These are phyloP conservation scores for Crossoptilon crossoptilon DNA, from an alignment of 2,797 vertebrate genomes.

Conservation along the genomic window DNA sequence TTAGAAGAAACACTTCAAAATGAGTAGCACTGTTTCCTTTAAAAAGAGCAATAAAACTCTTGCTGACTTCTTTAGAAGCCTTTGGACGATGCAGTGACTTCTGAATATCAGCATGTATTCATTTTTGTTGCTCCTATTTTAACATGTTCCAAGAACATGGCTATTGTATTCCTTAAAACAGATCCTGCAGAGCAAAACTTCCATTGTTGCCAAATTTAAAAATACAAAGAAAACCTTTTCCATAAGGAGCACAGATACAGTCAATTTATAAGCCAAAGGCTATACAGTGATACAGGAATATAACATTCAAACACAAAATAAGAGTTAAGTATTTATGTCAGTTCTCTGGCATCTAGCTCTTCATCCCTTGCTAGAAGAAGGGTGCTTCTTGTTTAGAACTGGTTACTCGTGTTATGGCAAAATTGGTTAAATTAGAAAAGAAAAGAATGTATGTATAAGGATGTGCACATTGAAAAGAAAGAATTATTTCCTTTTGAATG, in stretches of 20 bases:
- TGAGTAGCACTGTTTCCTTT: not conserved
- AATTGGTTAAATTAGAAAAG: not conserved
- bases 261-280: slow-evolving; percentile 17
- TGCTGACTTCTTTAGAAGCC: not conserved
- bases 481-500: not conserved
- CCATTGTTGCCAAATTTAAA: slow-evolving; percentile 23
- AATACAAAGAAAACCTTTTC: slow-evolving; percentile 31
- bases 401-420: not conserved
- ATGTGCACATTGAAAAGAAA: not conserved
- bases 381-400: not conserved
- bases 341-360: not conserved
- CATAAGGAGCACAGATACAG: not conserved
- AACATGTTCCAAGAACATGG: not conserved
- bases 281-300: not conserved
- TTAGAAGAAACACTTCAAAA: not conserved
- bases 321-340: not conserved
- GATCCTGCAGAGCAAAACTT: slow-evolving; percentile 13
- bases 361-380: not conserved
- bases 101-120: not conserved
- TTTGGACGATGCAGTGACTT: not conserved
- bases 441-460: not conserved
- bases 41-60: not conserved
- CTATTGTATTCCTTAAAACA: slow-evolving; percentile 1
- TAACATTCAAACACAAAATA: not conserved
- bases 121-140: slow-evolving; percentile 17